Evolutionary conservation across 2,113 vertebrate species (phyloP), one percentile per base, ranked within the genome.

Genomic region (Apodemus speciosus): DNA sequence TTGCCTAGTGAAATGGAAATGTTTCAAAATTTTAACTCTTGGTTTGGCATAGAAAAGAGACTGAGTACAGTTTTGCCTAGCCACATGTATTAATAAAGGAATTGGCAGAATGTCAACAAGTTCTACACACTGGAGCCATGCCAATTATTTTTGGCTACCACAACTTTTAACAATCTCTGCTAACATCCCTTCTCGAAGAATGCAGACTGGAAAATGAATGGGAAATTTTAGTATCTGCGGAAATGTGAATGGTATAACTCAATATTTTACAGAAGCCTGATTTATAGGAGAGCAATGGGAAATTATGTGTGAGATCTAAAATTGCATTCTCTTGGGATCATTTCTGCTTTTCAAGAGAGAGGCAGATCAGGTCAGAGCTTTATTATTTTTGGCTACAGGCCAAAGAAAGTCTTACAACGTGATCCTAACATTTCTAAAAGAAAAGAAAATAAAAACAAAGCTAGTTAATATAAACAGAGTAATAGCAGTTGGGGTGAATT

Each of bases 221-320:
- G 66, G 64, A 66, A 94, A 72, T 94, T 97, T 97, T 97, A 97
- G 94, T 91, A 97, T 96, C 96, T 97, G 95, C 53, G 92, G 96
- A 97, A 96, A 97, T 95, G 97, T 97, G 96, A 97, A 96, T 95
- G 95, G 95, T 96, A 90, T 89, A 97, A 85, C 95, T 96, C 96
- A 96, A 35, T 91, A 87, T 94, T 95, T 92, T 94, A 96, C 89
- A 96, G 96, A 94, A 96, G 95, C 87, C 84, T 97, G 95, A 97
- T 97, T 97, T 96, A 97, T 96, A 89, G 95, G 60, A 56, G 60
- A 60, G 64, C 94, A 95, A 95, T 96, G 95, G 94, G 71, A 94
- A 97, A 97, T 97, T 94, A 96, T 94, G 95, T 96, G 96, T 92
- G 96, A 96, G 95, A 96, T 94, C 93, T 95, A 96, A 96, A 94